Evolutionary conservation across 35 echinoderm and acorn worm genomes (phyloP).

Genomic region (Chiridota heheva): DNA sequence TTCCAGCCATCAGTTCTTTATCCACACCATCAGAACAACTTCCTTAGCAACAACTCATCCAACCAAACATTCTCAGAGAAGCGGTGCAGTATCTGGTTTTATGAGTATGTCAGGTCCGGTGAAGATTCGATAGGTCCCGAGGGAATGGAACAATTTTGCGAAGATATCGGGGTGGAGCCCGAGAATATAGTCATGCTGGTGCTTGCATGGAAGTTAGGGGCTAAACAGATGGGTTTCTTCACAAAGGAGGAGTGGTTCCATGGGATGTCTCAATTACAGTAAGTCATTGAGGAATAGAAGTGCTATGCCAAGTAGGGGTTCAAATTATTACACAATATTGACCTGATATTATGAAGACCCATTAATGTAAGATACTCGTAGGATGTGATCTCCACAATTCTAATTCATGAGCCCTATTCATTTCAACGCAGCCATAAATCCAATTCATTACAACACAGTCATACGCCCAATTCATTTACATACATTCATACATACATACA

Average conservation of each 20-base stretch:
- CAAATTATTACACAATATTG: too few relatives aligned
- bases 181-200: conserved; percentile 97
- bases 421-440: too few relatives aligned
- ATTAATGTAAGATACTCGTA: too few relatives aligned
- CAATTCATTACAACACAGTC: too few relatives aligned
- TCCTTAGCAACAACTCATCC: background rate
- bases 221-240: conserved; percentile 98
- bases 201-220: conserved; percentile 89
- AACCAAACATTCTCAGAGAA: conserved; percentile 69
- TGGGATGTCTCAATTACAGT: conserved; percentile 97
- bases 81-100: conserved; percentile 80
- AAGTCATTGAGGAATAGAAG: conserved; percentile 41
- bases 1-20: conserved; percentile 48
- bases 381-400: too few relatives aligned
- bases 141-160: conserved; percentile 99
- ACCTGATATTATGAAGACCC: too few relatives aligned
- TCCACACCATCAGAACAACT: conserved; percentile 25
- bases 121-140: conserved; percentile 70
- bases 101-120: conserved; percentile 63
- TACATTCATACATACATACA: too few relatives aligned
- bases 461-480: too few relatives aligned
- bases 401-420: too few relatives aligned
- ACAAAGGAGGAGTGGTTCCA: conserved; percentile 86
- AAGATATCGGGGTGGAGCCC: conserved; percentile 96
- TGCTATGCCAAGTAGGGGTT: too few relatives aligned